These are phyloP conservation scores for Danionella dracula DNA, from an alignment of 2,797 vertebrate genomes.

Conservation along the genomic window DNA sequence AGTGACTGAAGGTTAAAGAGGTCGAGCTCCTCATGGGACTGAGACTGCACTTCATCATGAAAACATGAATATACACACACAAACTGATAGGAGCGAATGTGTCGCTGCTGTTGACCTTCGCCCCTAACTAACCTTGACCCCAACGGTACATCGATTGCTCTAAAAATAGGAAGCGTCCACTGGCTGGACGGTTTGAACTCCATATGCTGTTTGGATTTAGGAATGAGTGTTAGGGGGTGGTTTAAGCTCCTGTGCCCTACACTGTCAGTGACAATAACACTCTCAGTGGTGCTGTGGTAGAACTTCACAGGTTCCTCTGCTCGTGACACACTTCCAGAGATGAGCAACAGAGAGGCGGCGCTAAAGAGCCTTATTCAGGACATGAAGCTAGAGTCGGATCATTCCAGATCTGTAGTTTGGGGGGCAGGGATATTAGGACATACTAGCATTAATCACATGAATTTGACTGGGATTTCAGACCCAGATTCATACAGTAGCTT, in stretches of 20 bases:
- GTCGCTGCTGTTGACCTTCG: conserved; percentile 62
- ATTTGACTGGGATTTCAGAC: background rate
- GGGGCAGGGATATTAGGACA: background rate
- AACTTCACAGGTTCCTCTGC: conserved; percentile 19
- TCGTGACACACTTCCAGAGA: conserved; percentile 31
- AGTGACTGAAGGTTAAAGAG: conserved; percentile 33
- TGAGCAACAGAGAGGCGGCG: background rate
- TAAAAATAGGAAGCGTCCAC: conserved; percentile 48
- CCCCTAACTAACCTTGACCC: conserved; percentile 73
- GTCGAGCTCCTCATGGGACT: conserved; percentile 33
- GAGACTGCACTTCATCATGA: conserved; percentile 35
- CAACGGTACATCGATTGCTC: conserved; percentile 55
- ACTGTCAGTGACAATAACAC: conserved; percentile 39
- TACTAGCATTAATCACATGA: background rate
- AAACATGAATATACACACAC: conserved; percentile 51
- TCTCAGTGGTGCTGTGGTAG: conserved; percentile 8
- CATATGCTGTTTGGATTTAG: background rate
- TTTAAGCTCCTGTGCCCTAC: conserved; percentile 8
- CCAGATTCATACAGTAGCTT: background rate
- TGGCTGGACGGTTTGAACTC: background rate
- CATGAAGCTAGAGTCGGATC: background rate
- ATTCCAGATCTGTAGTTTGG: background rate
- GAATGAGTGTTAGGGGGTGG: background rate
- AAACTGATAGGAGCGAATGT: conserved; percentile 45
- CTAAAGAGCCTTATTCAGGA: background rate